Evolutionary conservation across 2,113 vertebrate species (phyloP), one percentile per base, ranked within the genome.

Genomic region (Scalopus aquaticus): DNA sequence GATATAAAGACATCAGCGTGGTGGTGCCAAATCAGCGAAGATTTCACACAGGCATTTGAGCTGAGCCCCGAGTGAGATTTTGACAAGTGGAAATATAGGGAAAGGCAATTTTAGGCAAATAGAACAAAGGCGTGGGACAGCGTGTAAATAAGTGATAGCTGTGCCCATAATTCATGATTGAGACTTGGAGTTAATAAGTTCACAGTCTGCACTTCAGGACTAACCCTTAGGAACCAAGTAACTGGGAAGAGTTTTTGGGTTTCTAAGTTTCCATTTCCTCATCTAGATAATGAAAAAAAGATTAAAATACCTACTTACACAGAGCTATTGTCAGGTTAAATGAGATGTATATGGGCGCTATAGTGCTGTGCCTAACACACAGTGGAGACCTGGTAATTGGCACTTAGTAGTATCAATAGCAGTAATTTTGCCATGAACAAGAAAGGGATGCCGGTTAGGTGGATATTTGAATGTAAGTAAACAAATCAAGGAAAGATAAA

Each of bases 141-240:
- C 6, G 6, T 16, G 7, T 30, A 17, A 32, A 58, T 9, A 44
- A 44, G 9, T 37, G 77, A 56, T 8, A 9, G 1, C 24, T 5
- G 5, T 3, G 9, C 39, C 51, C 6, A 0, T 15, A 54, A 3
- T 2, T 32, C 65, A 15, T 51, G n/a, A 77, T 13, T 24, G 46
- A 69, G 78, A 78, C 30, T 77, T 32, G 13, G n/a, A 35, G 4
- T 20, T 67, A 56, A 58, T 17, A 58, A 30, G 15, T 30, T 10
- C 28, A 64, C 11, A 4, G 6, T 26, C 9, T 39, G 28, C 46
- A 81, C 49, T 19, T 20, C 37, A n/a, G 19, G 9, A 91, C 13
- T 17, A 17, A 12, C 4, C 26, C 26, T 51, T 42, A 39, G 9
- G 30, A 56, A 6, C 32, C 64, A 44, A 44, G 12, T n/a, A 30